These are phyloP conservation scores for Buceros bicornis DNA, from an alignment of 2,797 vertebrate genomes.

Conservation along the genomic window DNA sequence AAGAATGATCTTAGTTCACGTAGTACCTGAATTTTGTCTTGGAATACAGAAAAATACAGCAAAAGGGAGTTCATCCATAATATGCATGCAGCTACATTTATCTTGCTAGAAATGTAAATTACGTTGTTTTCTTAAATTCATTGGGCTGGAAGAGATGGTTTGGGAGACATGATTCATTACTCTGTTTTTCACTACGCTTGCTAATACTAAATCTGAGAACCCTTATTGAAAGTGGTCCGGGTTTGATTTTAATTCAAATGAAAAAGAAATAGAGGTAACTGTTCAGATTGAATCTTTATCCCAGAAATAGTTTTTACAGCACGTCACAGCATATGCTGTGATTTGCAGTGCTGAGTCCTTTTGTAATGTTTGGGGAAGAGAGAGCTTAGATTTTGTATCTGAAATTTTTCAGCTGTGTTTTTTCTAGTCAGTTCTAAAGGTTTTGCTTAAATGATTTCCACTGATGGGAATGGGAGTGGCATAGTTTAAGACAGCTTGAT, in stretches of 20 bases:
- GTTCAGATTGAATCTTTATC: background rate
- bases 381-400: background rate
- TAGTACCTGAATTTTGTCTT: background rate
- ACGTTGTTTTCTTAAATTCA: background rate
- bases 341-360: background rate
- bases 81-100: background rate
- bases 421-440: background rate
- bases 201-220: background rate
- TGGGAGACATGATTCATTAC: background rate
- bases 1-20: background rate
- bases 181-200: background rate
- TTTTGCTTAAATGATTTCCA: background rate
- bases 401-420: background rate
- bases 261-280: background rate
- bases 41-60: background rate
- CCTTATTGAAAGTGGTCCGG: background rate
- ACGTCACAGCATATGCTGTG: background rate
- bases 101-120: background rate
- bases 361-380: background rate
- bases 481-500: background rate
- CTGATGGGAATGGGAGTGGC: conserved; percentile 57
- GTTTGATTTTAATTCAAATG: background rate
- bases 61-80: background rate
- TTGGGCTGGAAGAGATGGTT: background rate
- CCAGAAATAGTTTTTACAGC: conserved; percentile 11